Conservation (phyloP, 1,140 invertebrate genomes). For the Drosophila tristis region DNA sequence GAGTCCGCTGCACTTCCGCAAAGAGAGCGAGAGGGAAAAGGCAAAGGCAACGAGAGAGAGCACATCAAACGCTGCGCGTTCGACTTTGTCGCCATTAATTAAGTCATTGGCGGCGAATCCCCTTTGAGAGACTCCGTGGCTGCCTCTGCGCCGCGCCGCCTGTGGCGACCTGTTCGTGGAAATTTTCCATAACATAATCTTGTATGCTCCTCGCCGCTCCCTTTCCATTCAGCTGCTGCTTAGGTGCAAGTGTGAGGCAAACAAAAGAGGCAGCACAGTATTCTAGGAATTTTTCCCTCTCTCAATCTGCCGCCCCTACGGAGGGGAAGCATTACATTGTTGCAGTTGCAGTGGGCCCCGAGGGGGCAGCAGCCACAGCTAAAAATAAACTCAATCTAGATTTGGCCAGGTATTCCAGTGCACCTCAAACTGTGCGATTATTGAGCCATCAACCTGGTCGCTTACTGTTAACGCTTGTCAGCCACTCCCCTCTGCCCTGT, state of each 20-base stretch:
- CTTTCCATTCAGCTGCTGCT: neutral
- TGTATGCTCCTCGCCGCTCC: constrained; percentile 30
- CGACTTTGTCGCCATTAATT: constrained; percentile 76
- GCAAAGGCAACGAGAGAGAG: too few relatives aligned
- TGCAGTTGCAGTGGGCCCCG: constrained; percentile 15
- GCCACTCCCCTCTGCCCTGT: neutral
- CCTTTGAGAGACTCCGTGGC: constrained; percentile 34
- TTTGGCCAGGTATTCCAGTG: constrained; percentile 51
- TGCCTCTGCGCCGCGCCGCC: constrained; percentile 29
- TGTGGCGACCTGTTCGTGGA: constrained; percentile 71
- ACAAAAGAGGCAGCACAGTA: constrained; percentile 63
- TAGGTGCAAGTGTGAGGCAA: constrained; percentile 50
- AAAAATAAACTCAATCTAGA: constrained; percentile 79
- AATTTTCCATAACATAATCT: constrained; percentile 67
- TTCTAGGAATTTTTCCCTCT: constrained; percentile 56
- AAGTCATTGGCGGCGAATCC: constrained; percentile 69
- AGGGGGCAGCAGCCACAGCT: constrained; percentile 40
- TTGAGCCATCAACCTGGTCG: constrained; percentile 32
- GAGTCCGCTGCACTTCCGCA: constrained; percentile 61
- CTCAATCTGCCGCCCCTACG: too few relatives aligned
- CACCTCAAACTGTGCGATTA: constrained; percentile 54
- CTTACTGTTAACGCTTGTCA: constrained; percentile 74
- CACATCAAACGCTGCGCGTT: constrained; percentile 58
- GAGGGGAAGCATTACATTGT: constrained; percentile 49
- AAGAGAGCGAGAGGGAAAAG: neutral